Conservation (phyloP, 2,113 vertebrate genomes). For the Nettapus auritus region DNA sequence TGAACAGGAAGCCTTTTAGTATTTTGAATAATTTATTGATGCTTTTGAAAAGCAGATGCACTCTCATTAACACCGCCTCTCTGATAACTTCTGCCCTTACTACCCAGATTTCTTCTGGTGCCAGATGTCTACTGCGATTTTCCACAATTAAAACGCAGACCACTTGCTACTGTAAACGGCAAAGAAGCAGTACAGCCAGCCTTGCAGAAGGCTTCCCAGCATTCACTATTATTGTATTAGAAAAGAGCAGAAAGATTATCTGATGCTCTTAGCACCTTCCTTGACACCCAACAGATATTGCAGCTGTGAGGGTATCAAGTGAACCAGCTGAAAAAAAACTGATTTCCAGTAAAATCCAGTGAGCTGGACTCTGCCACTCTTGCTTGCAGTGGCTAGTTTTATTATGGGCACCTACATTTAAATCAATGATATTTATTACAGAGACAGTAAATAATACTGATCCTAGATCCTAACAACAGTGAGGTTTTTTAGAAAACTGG, state of each 20-base stretch:
- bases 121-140: neutral
- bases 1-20: slow-evolving; percentile 38
- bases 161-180: neutral
- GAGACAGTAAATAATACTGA: neutral
- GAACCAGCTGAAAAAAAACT: neutral
- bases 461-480: neutral
- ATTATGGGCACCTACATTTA: neutral
- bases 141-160: neutral
- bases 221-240: neutral
- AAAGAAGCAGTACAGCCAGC: neutral
- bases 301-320: neutral
- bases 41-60: slow-evolving; percentile 51
- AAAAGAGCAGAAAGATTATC: neutral
- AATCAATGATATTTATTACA: neutral
- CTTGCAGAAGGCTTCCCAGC: neutral
- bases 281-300: neutral
- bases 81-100: neutral
- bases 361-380: neutral
- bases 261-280: neutral
- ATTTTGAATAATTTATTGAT: slow-evolving; percentile 62
- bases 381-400: neutral
- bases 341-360: neutral
- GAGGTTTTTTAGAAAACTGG: neutral
- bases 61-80: slow-evolving; percentile 45
- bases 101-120: slow-evolving; percentile 23